Base-by-base conservation (phyloP, 2,888 invertebrate species). In the Brachynemurus nebulosus region DNA sequence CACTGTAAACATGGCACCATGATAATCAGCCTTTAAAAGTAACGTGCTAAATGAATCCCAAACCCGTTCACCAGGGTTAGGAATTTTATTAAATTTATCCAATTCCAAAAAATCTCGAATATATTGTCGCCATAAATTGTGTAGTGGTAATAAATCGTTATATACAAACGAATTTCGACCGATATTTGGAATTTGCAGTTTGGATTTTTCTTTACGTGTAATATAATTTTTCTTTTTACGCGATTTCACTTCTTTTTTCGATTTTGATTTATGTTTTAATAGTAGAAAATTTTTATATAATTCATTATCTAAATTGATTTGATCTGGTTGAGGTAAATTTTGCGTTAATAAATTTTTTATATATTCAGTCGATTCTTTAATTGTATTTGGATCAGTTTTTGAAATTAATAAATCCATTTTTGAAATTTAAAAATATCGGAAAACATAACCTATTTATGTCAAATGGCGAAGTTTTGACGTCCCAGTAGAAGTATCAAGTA, bases 71-170 rank as follows among this genome's bases (percentile, higher is more conserved):
- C 47, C 21, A 4, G 19, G 14, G 5, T 37, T 25, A 1, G 59
- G 50, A 42, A 54, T 44, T 16, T 37, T 38, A n/a, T 38, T 37
- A 19, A 12, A 20, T 12, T 58, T 63, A 27, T 71, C 64, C 45
- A 70, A 55, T 42, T 68, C 69, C 9, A 84, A 60, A 50, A 78
- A 65, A 47, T 74, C 68, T 45, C 60, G 66, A 52, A 83, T 75
- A 51, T 84, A 85, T 1, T 72, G 70, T 23, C 66, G 63, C 84
- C 84, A 84, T 34, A 83, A 62, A 4, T 67, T 52, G 59, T 83
- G 70, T 48, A 85, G 59, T 0, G 74, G 70, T 25, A 74, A 35
- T 2, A 76, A 64, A 51, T 80, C 75, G 19, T 54, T 57, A 53
- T 78, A 83, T 46, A 68, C 69, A 11, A 82, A 58, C 47, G 71